phyloP scores from a whole-genome alignment of 2,797 vertebrate genomes.

The Eleutherodactylus coqui region DNA sequence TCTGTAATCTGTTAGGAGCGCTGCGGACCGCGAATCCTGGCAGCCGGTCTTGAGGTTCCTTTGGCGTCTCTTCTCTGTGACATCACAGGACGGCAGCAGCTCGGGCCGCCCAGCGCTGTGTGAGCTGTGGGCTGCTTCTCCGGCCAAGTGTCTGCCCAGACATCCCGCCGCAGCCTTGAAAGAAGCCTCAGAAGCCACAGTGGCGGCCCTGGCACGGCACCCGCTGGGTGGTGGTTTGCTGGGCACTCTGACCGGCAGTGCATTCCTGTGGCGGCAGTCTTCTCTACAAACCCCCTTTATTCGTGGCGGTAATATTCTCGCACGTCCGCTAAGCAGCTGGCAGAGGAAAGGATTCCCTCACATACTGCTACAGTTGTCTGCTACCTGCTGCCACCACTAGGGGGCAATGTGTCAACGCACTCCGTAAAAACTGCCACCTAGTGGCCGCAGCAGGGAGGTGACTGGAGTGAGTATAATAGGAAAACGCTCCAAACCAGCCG shows the following conservation, averaged over 20 bases:
- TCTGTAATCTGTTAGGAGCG: neutral
- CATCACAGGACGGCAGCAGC: neutral
- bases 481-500: neutral
- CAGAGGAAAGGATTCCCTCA: no score
- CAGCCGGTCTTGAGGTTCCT: neutral
- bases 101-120: neutral
- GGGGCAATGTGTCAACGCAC: neutral
- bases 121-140: neutral
- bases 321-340: neutral
- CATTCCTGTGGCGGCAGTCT: neutral
- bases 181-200: slow-evolving; percentile 24
- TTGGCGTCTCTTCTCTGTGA: neutral
- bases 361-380: neutral
- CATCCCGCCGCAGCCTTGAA: neutral
- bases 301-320: neutral
- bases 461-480: neutral
- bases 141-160: slow-evolving; percentile 33
- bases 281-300: neutral
- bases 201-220: neutral
- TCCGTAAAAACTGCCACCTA: neutral
- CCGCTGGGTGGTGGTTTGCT: neutral
- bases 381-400: neutral
- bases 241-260: neutral
- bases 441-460: neutral
- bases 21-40: neutral